phyloP scores from a whole-genome alignment of 2,888 invertebrate genomes.

The Melolontha melolontha region DNA sequence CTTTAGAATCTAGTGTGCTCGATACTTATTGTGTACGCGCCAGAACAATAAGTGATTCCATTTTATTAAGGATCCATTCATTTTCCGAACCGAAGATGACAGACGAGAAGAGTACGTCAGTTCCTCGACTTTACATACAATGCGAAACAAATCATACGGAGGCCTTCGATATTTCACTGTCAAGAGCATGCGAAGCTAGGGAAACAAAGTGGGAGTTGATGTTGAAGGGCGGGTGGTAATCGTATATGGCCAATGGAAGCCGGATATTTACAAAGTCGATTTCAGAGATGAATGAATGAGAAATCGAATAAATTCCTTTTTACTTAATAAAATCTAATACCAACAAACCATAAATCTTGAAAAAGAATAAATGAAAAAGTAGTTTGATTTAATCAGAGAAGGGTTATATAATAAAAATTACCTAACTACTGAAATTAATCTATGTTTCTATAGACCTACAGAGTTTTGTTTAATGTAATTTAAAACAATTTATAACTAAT shows the following conservation, averaged over 20 bases:
- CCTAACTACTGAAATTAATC: too few species aligned
- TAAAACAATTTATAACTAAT: too few species aligned
- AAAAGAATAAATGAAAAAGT: too few species aligned
- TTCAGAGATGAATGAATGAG: too few species aligned
- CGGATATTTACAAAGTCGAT: too few species aligned
- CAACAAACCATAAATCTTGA: too few species aligned
- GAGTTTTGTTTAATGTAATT: too few species aligned
- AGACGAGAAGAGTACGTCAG: constrained; percentile 14
- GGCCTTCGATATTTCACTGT: constrained; percentile 39
- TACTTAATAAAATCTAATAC: too few species aligned
- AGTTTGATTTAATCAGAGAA: too few species aligned
- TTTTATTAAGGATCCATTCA: constrained; percentile 27
- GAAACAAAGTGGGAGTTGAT: background rate
- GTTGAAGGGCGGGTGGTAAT: constrained; percentile 4
- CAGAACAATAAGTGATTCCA: constrained; percentile 28
- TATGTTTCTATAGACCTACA: too few species aligned
- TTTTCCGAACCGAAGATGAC: constrained; percentile 15
- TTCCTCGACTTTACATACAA: constrained; percentile 40
- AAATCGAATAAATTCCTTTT: too few species aligned
- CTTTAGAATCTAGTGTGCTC: constrained; percentile 5
- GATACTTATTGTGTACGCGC: constrained; percentile 11
- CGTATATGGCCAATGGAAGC: constrained; percentile 8
- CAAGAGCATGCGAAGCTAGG: constrained; percentile 12
- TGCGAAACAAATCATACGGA: constrained; percentile 41
- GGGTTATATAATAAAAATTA: too few species aligned